Percentiles rank a stretch among this genome's conserved stretches.
phyloP scores from a whole-genome alignment of 2,888 invertebrate species.

The Drosophila demipolita region DNA sequence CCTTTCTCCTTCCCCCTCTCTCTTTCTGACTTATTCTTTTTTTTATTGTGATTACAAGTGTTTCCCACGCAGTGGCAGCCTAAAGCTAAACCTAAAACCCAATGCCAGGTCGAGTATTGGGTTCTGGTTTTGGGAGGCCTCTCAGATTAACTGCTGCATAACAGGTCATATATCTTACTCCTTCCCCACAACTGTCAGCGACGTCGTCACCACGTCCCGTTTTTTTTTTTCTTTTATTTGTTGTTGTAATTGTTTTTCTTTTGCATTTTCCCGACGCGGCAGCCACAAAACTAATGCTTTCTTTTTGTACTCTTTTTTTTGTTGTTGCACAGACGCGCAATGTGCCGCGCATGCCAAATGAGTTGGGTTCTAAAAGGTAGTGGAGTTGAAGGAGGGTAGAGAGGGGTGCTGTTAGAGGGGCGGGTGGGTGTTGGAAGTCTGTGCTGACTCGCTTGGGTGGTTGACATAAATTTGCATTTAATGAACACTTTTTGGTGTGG shows the following conservation, averaged over 20 bases:
- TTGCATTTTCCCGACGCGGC: conserved; percentile 42
- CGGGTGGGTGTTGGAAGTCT: neutral
- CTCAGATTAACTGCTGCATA: conserved; percentile 55
- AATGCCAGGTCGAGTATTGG: conserved; percentile 11
- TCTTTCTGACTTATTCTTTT: neutral
- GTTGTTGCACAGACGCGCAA: conserved; percentile 65
- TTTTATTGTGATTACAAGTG: conserved; percentile 26
- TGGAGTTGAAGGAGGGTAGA: neutral
- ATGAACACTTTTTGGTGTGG: conserved; percentile 65
- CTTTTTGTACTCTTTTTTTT: conserved; percentile 28
- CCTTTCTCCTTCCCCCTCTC: neutral
- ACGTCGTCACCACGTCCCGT: conserved; percentile 19
- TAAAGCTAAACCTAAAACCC: conserved; percentile 14
- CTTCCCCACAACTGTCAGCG: conserved; percentile 63
- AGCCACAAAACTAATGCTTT: conserved; percentile 30
- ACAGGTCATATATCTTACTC: conserved; percentile 64
- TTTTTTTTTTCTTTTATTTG: conserved; percentile 16
- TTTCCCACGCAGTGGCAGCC: conserved; percentile 55
- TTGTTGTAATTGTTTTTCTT: conserved; percentile 70
- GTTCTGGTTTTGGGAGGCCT: conserved; percentile 17
- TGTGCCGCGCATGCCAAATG: conserved; percentile 75
- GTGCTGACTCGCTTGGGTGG: conserved; percentile 27
- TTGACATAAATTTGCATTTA: conserved; percentile 77
- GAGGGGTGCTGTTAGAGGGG: neutral
- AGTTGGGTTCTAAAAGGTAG: conserved; percentile 22